A percentile compares a stretch with the other conserved stretches of the same genome.
These are phyloP conservation scores for Philopotamus ludificatus DNA, from an alignment of 1,140 invertebrate species.

Conservation along the genomic window DNA sequence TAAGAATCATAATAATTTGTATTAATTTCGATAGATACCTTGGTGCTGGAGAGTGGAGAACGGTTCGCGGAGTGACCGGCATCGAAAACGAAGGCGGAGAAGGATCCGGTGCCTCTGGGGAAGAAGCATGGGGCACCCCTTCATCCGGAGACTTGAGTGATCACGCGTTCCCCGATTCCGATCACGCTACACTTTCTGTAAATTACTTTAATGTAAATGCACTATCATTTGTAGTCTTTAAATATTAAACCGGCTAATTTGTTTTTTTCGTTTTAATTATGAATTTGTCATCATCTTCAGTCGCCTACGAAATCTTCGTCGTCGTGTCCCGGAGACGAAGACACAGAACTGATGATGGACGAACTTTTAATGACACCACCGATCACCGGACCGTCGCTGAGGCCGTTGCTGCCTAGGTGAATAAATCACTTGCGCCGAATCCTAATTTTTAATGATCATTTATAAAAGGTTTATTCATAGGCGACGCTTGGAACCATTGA, in stretches of 20 bases:
- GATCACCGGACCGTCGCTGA: slow-evolving; percentile 63
- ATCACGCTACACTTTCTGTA: slow-evolving; percentile 65
- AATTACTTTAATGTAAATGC: too few species aligned
- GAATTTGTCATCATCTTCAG: slow-evolving; percentile 44
- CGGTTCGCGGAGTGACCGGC: slow-evolving; percentile 58
- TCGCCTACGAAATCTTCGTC: slow-evolving; percentile 64
- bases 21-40: slow-evolving; percentile 46
- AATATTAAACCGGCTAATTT: neutral
- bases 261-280: neutral
- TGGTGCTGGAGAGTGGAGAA: slow-evolving; percentile 53
- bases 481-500: slow-evolving; percentile 64
- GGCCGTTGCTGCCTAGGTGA: slow-evolving; percentile 64
- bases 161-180: slow-evolving; percentile 67
- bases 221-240: too few species aligned
- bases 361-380: slow-evolving; percentile 69
- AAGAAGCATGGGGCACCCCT: slow-evolving; percentile 83
- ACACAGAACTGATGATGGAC: slow-evolving; percentile 71
- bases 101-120: slow-evolving; percentile 74
- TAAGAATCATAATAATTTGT: too few species aligned
- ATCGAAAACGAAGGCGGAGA: slow-evolving; percentile 73
- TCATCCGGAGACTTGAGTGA: slow-evolving; percentile 79
- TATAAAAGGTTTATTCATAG: slow-evolving; percentile 43
- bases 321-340: slow-evolving; percentile 65
- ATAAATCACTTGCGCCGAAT: too few species aligned
- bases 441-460: neutral